Conservation (phyloP, 2,797 vertebrate species). For the Odontamblyopus rebecca region DNA sequence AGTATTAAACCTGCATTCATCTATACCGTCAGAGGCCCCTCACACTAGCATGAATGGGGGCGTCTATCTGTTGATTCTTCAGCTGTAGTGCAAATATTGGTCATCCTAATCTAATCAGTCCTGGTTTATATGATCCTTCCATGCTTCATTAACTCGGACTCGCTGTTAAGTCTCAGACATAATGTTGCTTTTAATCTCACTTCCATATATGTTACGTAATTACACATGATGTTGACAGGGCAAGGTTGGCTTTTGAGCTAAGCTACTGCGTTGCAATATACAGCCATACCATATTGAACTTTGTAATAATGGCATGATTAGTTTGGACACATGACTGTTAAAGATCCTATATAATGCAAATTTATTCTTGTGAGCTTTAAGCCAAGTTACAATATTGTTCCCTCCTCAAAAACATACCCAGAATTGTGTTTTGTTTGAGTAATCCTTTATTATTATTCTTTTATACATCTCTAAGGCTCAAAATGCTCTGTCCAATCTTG, state of each 20-base stretch:
- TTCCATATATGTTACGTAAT: constrained; percentile 21
- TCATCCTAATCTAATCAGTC: constrained; percentile 13
- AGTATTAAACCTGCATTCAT: too few relatives aligned
- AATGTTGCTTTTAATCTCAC: constrained; percentile 16
- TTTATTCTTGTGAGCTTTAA: too few relatives aligned
- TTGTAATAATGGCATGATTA: neutral
- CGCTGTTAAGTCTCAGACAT: neutral
- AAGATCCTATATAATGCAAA: neutral
- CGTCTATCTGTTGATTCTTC: constrained; percentile 1
- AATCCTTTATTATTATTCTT: too few relatives aligned
- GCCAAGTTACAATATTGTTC: too few relatives aligned
- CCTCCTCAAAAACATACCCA: too few relatives aligned
- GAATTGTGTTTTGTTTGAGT: too few relatives aligned
- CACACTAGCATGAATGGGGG: neutral
- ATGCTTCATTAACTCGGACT: constrained; percentile 8
- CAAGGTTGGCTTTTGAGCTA: neutral
- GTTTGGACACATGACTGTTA: neutral
- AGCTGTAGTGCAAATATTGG: constrained; percentile 14
- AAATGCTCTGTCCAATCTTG: too few relatives aligned
- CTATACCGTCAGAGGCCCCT: neutral
- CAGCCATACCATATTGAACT: neutral
- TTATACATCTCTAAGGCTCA: too few relatives aligned
- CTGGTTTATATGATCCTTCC: constrained; percentile 3
- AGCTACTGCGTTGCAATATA: neutral
- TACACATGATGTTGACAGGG: constrained; percentile 12